Evolutionary conservation across 2,888 invertebrate genomes (phyloP), one percentile per base, ranked within the genome.

Genomic region (Folsomia candida): DNA sequence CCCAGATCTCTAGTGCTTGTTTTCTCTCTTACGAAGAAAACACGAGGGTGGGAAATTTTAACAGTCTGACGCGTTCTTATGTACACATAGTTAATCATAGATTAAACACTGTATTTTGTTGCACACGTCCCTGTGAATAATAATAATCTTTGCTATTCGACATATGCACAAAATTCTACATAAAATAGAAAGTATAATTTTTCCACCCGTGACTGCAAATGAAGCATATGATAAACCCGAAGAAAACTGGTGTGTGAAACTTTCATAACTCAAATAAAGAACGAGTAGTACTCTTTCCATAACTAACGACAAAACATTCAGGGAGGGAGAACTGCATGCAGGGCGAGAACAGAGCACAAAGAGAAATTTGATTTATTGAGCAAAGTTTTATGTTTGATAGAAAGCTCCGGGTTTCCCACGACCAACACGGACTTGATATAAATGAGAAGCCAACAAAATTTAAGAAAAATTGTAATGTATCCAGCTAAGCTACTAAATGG

Each of bases 321-420:
- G 14, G 37, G 14, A 37, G 37, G 22, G n/a, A 57, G 57, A 20
- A 20, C 6, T 57, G 57, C 6, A 57, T 57, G 57, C 6, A 47
- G 57, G 9, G 6, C n/a, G 24, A 59, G 59, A 59, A 59, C 22
- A 25, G 59, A 4, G 20, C 14, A 24, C 20, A 57, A 24, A 25
- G 29, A 25, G 25, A 64, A 62, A 64, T 51, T 64, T 64, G 63
- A 64, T 64, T 64, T 64, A 64, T 64, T 6, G n/a, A 62, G 47
- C 2, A 64, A 64, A 64, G 47, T 29, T 64, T 64, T 62, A 3
- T 24, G 3, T 60, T 62, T 64, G 63, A 64, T 64, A 24, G 63
- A 20, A 64, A 22, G 9, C 18, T 57, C 20, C 6, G 37, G 37
- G 37, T 37, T 14, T 37, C 37, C 37, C 37, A 37, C 37, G n/a